Evolutionary conservation across 2,888 invertebrate species (phyloP).

Genomic region (Eupithecia vulgata): DNA sequence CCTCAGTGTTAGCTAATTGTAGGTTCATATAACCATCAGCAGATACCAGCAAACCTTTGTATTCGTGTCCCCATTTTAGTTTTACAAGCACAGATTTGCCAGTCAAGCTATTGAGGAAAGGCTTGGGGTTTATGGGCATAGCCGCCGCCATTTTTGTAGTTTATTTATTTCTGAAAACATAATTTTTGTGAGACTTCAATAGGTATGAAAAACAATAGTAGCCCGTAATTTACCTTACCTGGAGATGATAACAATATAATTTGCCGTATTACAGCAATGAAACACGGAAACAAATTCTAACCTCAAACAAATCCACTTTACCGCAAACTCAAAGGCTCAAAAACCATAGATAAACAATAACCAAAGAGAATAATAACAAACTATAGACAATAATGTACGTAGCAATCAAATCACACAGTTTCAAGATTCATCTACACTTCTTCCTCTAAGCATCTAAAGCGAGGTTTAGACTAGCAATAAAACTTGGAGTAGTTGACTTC

Average conservation of each 20-base stretch:
- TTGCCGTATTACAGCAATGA: neutral
- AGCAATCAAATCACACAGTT: too few species aligned
- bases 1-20: conserved; percentile 98
- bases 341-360: too few species aligned
- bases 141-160: conserved; percentile 87
- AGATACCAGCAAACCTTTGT: conserved; percentile 98
- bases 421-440: too few species aligned
- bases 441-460: too few species aligned
- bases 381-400: too few species aligned
- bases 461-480: too few species aligned
- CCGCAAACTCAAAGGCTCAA: too few species aligned
- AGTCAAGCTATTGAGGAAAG: conserved; percentile 98
- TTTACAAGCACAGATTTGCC: conserved; percentile 99
- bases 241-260: neutral
- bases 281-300: neutral
- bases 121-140: conserved; percentile 99
- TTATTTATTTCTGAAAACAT: conserved; percentile 46
- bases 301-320: neutral
- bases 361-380: too few species aligned
- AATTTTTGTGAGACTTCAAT: neutral
- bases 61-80: conserved; percentile 99
- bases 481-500: too few species aligned
- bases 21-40: conserved; percentile 99
- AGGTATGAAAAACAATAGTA: neutral
- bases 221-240: conserved; percentile 11